Conservation (phyloP, 2,113 vertebrate species). For the Myiozetetes cayanensis region DNA sequence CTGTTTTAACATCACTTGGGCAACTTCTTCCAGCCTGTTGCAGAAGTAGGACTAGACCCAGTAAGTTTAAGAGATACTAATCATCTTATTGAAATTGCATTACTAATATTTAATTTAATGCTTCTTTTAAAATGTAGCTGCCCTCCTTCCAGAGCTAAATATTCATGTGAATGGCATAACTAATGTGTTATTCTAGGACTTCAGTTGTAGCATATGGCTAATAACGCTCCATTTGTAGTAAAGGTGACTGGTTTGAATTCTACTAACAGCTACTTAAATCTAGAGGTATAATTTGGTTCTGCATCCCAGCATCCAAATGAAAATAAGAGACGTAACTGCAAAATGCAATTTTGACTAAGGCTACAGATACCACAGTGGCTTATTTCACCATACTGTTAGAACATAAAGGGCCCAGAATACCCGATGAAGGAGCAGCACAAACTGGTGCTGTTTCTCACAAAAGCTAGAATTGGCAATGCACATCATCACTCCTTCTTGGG, state of each 20-base stretch:
- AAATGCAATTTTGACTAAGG: not conserved
- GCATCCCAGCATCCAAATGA: not conserved
- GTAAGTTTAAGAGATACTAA: conserved; percentile 2
- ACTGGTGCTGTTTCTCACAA: not conserved
- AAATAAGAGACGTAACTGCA: not conserved
- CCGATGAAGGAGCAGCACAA: not conserved
- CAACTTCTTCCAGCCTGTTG: conserved; percentile 3
- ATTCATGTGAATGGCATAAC: not conserved
- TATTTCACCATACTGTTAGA: not conserved
- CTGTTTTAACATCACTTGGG: not conserved
- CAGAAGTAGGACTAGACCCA: not conserved
- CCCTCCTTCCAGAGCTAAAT: conserved; percentile 2
- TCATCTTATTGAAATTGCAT: not conserved
- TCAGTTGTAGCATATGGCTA: not conserved
- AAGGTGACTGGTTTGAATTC: conserved; percentile 9
- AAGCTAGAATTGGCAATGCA: not conserved
- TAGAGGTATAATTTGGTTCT: not conserved
- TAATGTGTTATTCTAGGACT: not conserved
- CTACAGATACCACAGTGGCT: not conserved
- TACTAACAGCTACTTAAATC: not conserved
- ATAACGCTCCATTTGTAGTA: not conserved
- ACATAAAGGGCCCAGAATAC: not conserved
- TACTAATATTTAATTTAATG: conserved; percentile 18
- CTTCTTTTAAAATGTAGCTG: not conserved
- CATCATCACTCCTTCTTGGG: not conserved